Evolutionary conservation across 2,888 invertebrate genomes (phyloP), one percentile per base, ranked within the genome.

Genomic region (Brassicogethes aeneus): DNA sequence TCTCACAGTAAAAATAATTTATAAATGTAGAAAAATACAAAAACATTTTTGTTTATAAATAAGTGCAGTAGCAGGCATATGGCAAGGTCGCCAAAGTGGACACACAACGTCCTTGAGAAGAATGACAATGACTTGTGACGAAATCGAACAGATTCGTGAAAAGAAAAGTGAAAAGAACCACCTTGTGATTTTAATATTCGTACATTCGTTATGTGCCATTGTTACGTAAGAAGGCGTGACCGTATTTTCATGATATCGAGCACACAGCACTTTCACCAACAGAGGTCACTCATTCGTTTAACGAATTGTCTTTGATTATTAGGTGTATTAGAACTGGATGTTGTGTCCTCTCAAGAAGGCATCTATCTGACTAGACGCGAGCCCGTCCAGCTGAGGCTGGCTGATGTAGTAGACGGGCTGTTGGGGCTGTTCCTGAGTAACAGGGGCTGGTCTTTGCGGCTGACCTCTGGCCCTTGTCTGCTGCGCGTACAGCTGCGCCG

Each of bases 321-420:
- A n/a, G n/a, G n/a, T n/a, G n/a, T n/a, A n/a, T 13, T 32, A 32
- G 14, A 74, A 77, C 61, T 77, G 76, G 57, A 80, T 76, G 61
- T 77, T 78, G 62, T 79, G 79, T 41, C 82, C 83, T 65, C 85
- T 75, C 46, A 88, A 75, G 70, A 86, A 88, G 41, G 85, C 82
- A 62, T 86, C 86, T 56, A 88, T 85, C 62, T 85, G 86, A 3
- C 85, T 83, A 30, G 76, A 71, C 33, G 81, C 77, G 37, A 56
- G 41, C 3, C 54, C 53, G 23, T 54, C 50, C 2, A 42, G 47
- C 3, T 53, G 50, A 37, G 70, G 68, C 30, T 52, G 53, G 17
- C 77, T 75, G 17, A 77, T 71, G 62, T 76, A 80, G 64, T 79
- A 79, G 65, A 73, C 76, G 56, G 76, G 75, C 48, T 69, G 55